Percentiles rank a stretch among this genome's conserved stretches.
Conservation (phyloP, 2,113 vertebrate genomes). For the Oryctolagus cuniculus region DNA sequence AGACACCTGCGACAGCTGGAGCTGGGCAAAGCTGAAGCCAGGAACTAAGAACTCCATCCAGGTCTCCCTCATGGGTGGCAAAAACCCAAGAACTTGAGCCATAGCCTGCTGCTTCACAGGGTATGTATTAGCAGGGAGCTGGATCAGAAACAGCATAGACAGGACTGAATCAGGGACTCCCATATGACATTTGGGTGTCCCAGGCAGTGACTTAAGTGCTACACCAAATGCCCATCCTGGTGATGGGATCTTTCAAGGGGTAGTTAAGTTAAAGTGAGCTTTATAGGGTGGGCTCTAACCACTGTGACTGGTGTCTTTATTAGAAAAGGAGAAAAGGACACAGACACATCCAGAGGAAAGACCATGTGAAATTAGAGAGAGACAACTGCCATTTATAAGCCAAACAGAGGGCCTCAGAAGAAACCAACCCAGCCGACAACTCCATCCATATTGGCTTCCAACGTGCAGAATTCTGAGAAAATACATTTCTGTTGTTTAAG, state of each 20-base stretch:
- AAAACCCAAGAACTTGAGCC: too few species aligned
- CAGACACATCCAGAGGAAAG: background rate
- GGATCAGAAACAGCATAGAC: too few species aligned
- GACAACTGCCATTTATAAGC: background rate
- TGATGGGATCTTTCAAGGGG: background rate
- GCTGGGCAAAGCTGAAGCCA: too few species aligned
- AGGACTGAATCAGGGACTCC: too few species aligned
- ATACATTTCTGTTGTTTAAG: background rate
- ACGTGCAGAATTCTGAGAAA: background rate
- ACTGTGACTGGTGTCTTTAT: background rate
- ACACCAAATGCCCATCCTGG: too few species aligned
- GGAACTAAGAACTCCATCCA: too few species aligned
- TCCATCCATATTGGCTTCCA: background rate
- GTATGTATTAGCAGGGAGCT: too few species aligned
- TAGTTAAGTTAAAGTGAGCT: slow-evolving; percentile 20
- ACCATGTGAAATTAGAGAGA: background rate
- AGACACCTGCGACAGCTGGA: too few species aligned
- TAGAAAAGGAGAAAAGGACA: background rate
- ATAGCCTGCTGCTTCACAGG: too few species aligned
- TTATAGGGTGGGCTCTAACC: background rate
- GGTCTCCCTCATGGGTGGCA: too few species aligned
- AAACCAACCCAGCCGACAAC: background rate
- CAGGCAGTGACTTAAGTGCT: too few species aligned
- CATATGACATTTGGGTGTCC: too few species aligned
- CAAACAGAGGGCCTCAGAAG: background rate